Base-by-base conservation (phyloP, 2,113 vertebrate species). In the Ceyx margarethae region DNA sequence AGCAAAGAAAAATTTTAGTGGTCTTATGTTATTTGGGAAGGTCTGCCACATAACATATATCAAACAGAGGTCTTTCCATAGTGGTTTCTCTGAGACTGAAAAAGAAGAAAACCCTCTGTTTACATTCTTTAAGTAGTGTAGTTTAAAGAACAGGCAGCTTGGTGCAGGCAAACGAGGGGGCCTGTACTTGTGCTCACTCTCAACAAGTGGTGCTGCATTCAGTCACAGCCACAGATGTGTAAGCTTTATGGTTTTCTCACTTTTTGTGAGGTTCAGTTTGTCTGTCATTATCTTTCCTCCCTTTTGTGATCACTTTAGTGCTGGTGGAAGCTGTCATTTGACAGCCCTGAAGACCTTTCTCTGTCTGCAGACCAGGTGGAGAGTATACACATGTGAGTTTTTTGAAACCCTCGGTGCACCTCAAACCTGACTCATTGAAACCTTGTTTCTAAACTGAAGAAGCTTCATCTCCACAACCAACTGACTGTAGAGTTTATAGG, bases 81-180 rank as follows among this genome's bases (percentile, higher is more conserved):
- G 19, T 43, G 57, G 6, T 75, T 85, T 45, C 16, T 90, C 25
- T 33, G 16, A 48, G 5, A 17, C 1, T 13, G 9, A 60, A 54
- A 64, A 78, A 23, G 15, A n/a, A 19, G 9, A 22, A 56, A 61
- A 3, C 5, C 1, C 18, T 25, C 17, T 42, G 5, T 61, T 90
- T 48, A n/a, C 6, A 15, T 65, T 76, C n/a, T 73, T 68, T 64
- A 61, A 61, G 54, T 58, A 19, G 19, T 20, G 16, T 18, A 81
- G n/a, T 0, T 0, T 28, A 4, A 21, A 21, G 28, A 75, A 22
- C 6, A 31, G 15, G 9, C 28, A 48, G 13, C 17, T 54, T 31
- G 23, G 12, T 14, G 37, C 33, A 42, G 31, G 33, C 53, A 9
- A 61, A 37, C 48, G 18, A 42, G 19, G 3, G 19, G 40, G 9